Percentiles rank a stretch among this genome's conserved stretches.
phyloP scores from a whole-genome alignment of 2,113 vertebrate genomes.

The Trachemys scripta region DNA sequence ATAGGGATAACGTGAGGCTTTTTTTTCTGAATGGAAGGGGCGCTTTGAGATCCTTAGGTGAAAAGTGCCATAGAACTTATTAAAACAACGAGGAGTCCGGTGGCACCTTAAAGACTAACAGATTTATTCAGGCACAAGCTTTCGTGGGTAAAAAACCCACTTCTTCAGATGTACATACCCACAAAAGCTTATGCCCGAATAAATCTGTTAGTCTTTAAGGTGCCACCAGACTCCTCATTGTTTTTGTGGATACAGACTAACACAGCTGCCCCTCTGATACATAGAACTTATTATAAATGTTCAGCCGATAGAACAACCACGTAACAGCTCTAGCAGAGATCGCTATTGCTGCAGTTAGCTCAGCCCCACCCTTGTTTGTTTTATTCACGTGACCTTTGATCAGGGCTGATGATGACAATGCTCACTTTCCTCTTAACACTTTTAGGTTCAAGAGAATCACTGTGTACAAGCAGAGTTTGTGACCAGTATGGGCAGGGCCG shows the following conservation, averaged over 20 bases:
- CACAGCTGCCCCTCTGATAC: no score
- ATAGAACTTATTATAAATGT: no score
- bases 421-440: background rate
- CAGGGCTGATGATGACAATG: background rate
- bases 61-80: background rate
- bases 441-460: background rate
- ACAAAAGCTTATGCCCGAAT: no score
- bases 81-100: no score
- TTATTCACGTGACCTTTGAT: constrained; percentile 44
- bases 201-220: no score
- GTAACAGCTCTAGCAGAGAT: background rate
- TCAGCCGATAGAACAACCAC: accelerated
- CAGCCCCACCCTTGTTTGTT: background rate
- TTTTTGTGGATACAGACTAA: no score
- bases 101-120: no score
- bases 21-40: accelerated
- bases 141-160: no score
- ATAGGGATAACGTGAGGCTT: background rate
- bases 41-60: background rate
- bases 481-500: background rate
- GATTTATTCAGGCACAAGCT: no score
- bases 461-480: background rate
- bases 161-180: no score
- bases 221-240: no score
- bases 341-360: accelerated